phyloP scores from a whole-genome alignment of 2,113 vertebrate genomes.

The Rhynchopsitta pachyrhyncha region DNA sequence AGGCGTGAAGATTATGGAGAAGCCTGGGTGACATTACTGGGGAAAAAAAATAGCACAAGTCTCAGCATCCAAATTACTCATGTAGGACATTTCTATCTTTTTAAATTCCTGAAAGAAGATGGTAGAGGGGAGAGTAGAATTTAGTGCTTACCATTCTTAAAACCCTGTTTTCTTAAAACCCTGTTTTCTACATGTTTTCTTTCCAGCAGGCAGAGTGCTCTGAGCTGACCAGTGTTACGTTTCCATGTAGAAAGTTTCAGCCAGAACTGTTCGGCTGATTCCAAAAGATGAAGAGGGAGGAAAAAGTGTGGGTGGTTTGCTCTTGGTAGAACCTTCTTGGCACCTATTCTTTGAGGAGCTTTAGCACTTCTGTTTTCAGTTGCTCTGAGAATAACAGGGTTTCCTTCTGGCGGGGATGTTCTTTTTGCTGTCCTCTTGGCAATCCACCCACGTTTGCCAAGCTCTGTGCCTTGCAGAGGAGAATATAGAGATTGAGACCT shows the following conservation, averaged over 20 bases:
- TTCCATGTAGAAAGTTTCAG: background rate
- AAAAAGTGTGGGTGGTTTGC: conserved; percentile 34
- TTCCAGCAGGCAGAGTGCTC: background rate
- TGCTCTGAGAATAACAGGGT: conserved; percentile 26
- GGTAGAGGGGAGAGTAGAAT: background rate
- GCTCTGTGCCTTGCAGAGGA: background rate
- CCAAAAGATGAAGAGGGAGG: background rate
- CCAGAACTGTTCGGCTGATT: background rate
- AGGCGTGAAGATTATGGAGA: background rate
- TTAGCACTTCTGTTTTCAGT: conserved; percentile 27
- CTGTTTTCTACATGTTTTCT: background rate
- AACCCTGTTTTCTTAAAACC: background rate
- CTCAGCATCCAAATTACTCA: background rate
- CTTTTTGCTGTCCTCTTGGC: conserved; percentile 28
- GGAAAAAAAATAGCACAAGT: background rate
- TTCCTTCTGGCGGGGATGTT: conserved; percentile 48
- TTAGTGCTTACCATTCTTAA: fast-evolving
- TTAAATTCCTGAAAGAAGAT: background rate
- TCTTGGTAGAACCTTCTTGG: conserved; percentile 43
- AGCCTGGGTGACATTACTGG: fast-evolving
- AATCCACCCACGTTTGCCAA: background rate
- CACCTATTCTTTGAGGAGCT: conserved; percentile 11
- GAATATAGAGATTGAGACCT: background rate
- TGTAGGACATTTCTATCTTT: background rate
- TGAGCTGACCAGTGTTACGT: background rate